These are phyloP conservation scores for Zelleria hepariella DNA, from an alignment of 2,888 invertebrate genomes.

Conservation along the genomic window DNA sequence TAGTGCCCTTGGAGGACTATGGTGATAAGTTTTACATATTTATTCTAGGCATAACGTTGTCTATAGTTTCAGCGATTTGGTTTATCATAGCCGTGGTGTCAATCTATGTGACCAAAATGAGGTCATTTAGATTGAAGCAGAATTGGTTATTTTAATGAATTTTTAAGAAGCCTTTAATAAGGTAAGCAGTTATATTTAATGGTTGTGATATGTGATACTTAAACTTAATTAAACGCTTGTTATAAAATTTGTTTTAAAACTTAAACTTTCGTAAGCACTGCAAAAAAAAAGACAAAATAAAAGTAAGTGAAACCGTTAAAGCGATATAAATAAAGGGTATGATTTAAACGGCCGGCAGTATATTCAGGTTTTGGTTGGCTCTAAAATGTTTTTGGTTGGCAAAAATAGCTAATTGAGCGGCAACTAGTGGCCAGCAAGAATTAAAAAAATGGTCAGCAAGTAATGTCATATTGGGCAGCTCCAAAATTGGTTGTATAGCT, in stretches of 20 bases:
- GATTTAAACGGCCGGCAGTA: too few relatives aligned
- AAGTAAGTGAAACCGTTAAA: too few relatives aligned
- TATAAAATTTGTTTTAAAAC: neutral
- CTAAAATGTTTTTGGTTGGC: too few relatives aligned
- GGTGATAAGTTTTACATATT: constrained; percentile 44
- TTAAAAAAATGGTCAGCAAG: too few relatives aligned
- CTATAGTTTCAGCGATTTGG: constrained; percentile 45
- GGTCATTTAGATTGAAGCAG: neutral
- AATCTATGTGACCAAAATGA: constrained; percentile 38
- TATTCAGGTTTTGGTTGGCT: too few relatives aligned
- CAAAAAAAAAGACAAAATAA: neutral
- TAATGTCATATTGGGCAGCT: too few relatives aligned
- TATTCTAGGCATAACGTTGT: constrained; percentile 37
- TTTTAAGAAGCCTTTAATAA: neutral
- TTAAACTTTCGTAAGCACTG: too few relatives aligned
- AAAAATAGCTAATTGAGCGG: too few relatives aligned
- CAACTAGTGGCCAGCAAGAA: too few relatives aligned
- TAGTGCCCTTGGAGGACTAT: constrained; percentile 29
- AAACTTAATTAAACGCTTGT: neutral
- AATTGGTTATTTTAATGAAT: neutral
- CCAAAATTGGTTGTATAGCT: neutral
- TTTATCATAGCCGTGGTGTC: constrained; percentile 34
- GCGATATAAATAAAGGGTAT: too few relatives aligned
- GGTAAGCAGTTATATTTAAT: neutral
- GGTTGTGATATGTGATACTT: constrained; percentile 1